A percentile compares a stretch with the other conserved stretches of the same genome.
phyloP scores from a whole-genome alignment of 1,140 invertebrate species.

The Drosophila bocqueti region DNA sequence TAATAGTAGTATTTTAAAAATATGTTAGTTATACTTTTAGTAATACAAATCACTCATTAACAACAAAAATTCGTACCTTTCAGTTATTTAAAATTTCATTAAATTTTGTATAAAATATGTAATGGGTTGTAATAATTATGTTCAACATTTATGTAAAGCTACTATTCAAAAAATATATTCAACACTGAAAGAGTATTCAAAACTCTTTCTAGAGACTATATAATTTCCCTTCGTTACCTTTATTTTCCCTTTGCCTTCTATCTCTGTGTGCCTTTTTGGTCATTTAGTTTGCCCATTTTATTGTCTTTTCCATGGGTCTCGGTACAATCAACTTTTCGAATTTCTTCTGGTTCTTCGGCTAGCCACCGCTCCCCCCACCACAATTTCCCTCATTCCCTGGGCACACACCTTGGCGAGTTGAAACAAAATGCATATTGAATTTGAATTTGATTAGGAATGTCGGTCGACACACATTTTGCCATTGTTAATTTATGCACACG shows the following conservation, averaged over 20 bases:
- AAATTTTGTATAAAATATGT: not conserved
- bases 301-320: conserved; percentile 63
- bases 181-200: not conserved
- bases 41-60: too few species aligned
- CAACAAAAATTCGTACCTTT: too few species aligned
- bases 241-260: conserved; percentile 1
- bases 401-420: conserved; percentile 13
- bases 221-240: conserved; percentile 1
- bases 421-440: conserved; percentile 64
- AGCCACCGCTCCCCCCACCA: not conserved
- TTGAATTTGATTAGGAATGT: conserved; percentile 59
- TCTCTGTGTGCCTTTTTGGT: conserved; percentile 33
- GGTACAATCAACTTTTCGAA: conserved; percentile 34
- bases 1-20: too few species aligned
- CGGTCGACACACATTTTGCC: conserved; percentile 52
- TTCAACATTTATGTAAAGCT: not conserved
- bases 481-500: conserved; percentile 63
- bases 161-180: not conserved
- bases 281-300: conserved; percentile 69
- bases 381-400: conserved; percentile 6
- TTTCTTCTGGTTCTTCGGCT: conserved; percentile 8
- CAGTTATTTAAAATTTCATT: too few species aligned
- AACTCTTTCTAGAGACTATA: too few species aligned
- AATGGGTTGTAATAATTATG: fast-evolving
- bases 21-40: too few species aligned